Evolutionary conservation across 30 jellyfish, hydroid and myxozoan genomes (phyloP).

Genomic region (Aurelia coerulea): DNA sequence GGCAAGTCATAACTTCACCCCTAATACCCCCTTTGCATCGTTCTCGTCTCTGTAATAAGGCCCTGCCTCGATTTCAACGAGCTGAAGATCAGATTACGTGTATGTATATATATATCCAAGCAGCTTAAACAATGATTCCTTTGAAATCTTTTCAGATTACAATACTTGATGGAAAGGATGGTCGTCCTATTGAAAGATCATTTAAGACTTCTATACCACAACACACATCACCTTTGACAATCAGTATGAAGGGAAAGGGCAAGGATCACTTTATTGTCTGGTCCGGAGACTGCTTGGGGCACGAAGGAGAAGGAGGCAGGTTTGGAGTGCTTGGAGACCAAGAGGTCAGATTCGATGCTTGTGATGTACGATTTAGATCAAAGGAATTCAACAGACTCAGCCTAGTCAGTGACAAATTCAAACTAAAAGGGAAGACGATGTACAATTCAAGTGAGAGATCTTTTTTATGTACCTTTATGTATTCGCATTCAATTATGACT

Average conservation of each 20-base stretch:
- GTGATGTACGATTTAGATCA: slow-evolving; percentile 8
- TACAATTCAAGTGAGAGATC: too few species aligned
- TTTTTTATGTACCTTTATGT: too few species aligned
- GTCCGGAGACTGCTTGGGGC: slow-evolving; percentile 68
- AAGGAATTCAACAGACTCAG: slow-evolving; percentile 45
- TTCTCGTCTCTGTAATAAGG: too few species aligned
- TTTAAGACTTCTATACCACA: slow-evolving; percentile 57
- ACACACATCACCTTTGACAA: slow-evolving; percentile 67
- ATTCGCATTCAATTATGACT: too few species aligned
- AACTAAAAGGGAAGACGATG: too few species aligned
- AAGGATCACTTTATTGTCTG: slow-evolving; percentile 70
- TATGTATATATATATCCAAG: too few species aligned
- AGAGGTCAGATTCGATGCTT: slow-evolving; percentile 51
- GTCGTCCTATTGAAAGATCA: slow-evolving; percentile 14
- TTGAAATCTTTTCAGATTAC: slow-evolving; percentile 33
- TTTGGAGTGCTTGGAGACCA: slow-evolving; percentile 71
- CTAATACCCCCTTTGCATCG: too few species aligned
- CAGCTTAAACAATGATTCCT: too few species aligned
- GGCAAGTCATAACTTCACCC: too few species aligned
- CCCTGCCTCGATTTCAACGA: too few species aligned
- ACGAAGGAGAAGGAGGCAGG: slow-evolving; percentile 56
- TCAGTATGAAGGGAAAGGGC: slow-evolving; percentile 78
- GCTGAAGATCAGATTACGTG: too few species aligned
- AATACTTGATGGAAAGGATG: slow-evolving; percentile 56
- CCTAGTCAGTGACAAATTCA: not conserved